These are phyloP conservation scores for Tetraneura akinire DNA, from an alignment of 1,140 invertebrate genomes.

Conservation along the genomic window DNA sequence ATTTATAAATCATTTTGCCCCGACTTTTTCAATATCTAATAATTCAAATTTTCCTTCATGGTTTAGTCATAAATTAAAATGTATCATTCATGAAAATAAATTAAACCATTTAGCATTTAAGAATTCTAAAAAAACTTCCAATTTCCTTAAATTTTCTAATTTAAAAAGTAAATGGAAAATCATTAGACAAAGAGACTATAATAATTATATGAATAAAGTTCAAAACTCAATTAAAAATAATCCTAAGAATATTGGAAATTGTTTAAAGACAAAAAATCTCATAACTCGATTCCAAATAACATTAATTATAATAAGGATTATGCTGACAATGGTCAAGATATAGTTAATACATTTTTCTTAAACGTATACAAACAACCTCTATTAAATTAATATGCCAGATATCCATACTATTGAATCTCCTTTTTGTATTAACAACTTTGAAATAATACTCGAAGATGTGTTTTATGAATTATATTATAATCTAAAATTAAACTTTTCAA, in stretches of 20 bases:
- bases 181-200: too few relatives aligned
- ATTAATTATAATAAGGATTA: not conserved
- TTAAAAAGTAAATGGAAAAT: too few relatives aligned
- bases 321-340: not conserved
- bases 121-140: not conserved
- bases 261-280: not conserved
- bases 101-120: not conserved
- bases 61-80: slow-evolving; percentile 11
- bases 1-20: not conserved
- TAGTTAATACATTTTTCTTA: not conserved
- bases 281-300: not conserved
- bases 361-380: not conserved
- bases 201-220: too few relatives aligned
- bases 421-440: not conserved
- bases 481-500: not conserved
- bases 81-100: not conserved
- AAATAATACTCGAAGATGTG: too few relatives aligned
- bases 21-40: not conserved
- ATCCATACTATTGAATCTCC: not conserved
- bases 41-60: not conserved
- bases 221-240: too few relatives aligned
- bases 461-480: not conserved
- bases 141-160: too few relatives aligned
- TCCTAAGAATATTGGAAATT: too few relatives aligned
- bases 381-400: not conserved